Evolutionary conservation across 1,140 invertebrate species (phyloP), one percentile per base, ranked within the genome.

Genomic region (Saccostrea glomerata): DNA sequence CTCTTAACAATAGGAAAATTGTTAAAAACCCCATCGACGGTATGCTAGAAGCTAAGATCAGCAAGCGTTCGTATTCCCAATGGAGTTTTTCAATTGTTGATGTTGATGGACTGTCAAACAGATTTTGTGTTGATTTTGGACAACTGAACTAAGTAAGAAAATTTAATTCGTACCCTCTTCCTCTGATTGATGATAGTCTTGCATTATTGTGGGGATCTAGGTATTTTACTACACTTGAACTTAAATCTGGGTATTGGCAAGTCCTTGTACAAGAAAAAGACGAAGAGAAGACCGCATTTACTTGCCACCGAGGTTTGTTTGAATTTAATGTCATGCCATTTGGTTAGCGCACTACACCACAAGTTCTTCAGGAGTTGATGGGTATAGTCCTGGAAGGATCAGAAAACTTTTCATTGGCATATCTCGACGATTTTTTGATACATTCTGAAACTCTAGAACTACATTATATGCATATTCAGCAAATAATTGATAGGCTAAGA

Each of bases 191-290:
- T 82, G 93, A 94, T 77, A 90, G 91, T 0, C 63, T 94, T 12
- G 84, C 88, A 11, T 73, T 87, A 17, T 84, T 92, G 70, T 88
- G 86, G 55, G 85, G 89, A 13, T 58, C 90, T 11, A 88, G 86
- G 55, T 91, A 88, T 23, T 93, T 91, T 73, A 92, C 88, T 11
- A 87, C 86, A 4, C 15, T 92, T 13, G 92, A 93, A 73, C 77
- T 93, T 30, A 89, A 84, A 55, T 77, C 17, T 13, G 94, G 94
- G 11, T 94, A 91, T 83, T 95, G 94, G 94, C 95, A 95, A 86
- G 90, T 96, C 4, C 73, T 30, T 54, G 77, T 96, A 6, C 77
- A 93, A 23, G n/a, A 87, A 17, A 87, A 91, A 6, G 92, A 92
- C 66, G 91, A 87, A 11, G 66, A 87, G 36, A 90, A 90, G 17